Conservation (phyloP, 2,888 invertebrate species). For the Eristalis tenax region DNA sequence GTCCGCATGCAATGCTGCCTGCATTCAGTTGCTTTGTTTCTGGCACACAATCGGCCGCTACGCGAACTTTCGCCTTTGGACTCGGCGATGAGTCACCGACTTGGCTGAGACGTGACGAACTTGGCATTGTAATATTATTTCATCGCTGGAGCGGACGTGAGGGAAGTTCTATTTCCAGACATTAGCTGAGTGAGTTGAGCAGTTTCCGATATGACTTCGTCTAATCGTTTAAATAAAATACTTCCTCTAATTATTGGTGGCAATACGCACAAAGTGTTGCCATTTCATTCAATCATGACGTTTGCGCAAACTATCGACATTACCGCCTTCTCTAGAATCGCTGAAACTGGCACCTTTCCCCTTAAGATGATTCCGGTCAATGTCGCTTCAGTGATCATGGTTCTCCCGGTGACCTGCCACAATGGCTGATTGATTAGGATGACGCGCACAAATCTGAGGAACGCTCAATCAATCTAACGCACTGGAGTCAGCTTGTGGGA, state of each 20-base stretch:
- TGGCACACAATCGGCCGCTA: neutral
- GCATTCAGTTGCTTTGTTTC: conserved; percentile 12
- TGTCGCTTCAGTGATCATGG: neutral
- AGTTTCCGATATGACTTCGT: neutral
- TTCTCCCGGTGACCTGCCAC: neutral
- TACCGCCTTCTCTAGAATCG: neutral
- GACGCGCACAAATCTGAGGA: neutral
- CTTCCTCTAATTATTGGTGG: neutral
- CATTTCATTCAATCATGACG: too few species aligned
- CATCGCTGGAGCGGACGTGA: neutral
- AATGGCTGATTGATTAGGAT: neutral
- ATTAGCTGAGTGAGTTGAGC: neutral
- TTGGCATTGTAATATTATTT: conserved; percentile 7
- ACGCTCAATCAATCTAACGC: neutral
- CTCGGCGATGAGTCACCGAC: conserved; percentile 32
- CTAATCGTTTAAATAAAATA: neutral
- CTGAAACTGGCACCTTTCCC: neutral
- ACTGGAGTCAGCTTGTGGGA: too few species aligned
- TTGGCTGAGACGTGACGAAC: conserved; percentile 28
- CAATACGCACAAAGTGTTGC: neutral
- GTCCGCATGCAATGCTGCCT: neutral
- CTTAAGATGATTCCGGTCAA: neutral
- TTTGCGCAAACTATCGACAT: neutral
- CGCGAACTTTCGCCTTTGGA: conserved; percentile 9
- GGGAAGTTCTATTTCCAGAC: neutral